Evolutionary conservation across 2,888 invertebrate genomes (phyloP).

Genomic region (Campopleginae sp.): DNA sequence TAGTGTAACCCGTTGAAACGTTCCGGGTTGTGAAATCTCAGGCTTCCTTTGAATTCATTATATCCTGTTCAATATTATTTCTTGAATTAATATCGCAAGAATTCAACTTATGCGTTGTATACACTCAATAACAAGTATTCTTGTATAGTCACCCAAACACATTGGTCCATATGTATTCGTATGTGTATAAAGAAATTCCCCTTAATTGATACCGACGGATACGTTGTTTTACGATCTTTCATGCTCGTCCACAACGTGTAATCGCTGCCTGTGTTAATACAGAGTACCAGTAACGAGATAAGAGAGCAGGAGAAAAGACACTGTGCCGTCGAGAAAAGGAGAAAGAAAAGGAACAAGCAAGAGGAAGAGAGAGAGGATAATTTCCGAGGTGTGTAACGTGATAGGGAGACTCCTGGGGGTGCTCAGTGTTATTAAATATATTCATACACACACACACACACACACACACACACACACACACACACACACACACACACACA

Average conservation of each 20-base stretch:
- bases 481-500: slow-evolving; percentile 68
- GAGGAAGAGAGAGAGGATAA: slow-evolving; percentile 50
- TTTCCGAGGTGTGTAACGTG: slow-evolving; percentile 65
- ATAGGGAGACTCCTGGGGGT: slow-evolving; percentile 61
- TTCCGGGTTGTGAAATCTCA: slow-evolving; percentile 20
- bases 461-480: slow-evolving; percentile 69
- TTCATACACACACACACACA: slow-evolving; percentile 66
- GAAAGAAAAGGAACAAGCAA: slow-evolving; percentile 35
- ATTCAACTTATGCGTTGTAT: slow-evolving; percentile 2
- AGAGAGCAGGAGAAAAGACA: slow-evolving; percentile 23
- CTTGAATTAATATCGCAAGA: slow-evolving; percentile 49
- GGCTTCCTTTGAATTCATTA: slow-evolving; percentile 33
- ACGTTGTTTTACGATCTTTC: slow-evolving; percentile 54
- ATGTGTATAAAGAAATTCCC: slow-evolving; percentile 57
- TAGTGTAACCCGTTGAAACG: slow-evolving; percentile 27
- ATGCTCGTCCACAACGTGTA: slow-evolving; percentile 46
- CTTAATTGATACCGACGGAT: slow-evolving; percentile 67
- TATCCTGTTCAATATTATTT: slow-evolving; percentile 35
- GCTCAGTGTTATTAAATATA: slow-evolving; percentile 48
- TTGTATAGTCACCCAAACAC: not conserved
- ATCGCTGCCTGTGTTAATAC: slow-evolving; percentile 50
- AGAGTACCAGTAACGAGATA: slow-evolving; percentile 56
- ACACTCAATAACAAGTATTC: not conserved
- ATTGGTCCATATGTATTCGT: not conserved
- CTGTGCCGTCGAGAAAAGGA: not conserved